Evolutionary conservation across 2,888 invertebrate species (phyloP), one percentile per base, ranked within the genome.

Genomic region (Panzeria rudis): DNA sequence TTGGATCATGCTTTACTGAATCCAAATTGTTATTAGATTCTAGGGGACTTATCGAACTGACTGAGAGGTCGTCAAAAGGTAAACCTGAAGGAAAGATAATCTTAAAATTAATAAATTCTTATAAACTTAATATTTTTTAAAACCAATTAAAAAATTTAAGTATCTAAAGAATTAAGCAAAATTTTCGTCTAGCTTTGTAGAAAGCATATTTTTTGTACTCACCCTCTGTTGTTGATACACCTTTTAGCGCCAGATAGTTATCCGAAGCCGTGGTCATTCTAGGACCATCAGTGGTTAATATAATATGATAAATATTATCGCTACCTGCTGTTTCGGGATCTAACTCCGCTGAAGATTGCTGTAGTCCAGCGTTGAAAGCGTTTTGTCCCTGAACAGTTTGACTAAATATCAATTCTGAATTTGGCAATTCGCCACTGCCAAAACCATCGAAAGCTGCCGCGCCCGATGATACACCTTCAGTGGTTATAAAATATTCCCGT

Each of bases 241-340:
- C 84, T 38, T 86, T 86, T 15, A 86, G 54, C 0, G 73, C 83
- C 15, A 82, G 62, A 76, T 84, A 86, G 35, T 79, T 83, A 41
- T 87, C 87, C 11, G 87, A 84, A 15, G 76, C 84, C 0, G 73
- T 64, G 17, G 64, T 61, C 8, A 83, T 17, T 17, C 86, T 84
- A 0, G 91, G 91, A 38, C 91, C 91, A 50, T 90, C 89, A 0
- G 91, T 91, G 13, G 90, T 90, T 35, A 90, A 88, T 29, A 91
- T 89, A 6, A 91, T 91, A 47, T 89, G 90, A 75, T 90, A 90
- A 25, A 92, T 89, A 62, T 90, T 89, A 75, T 91, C 90, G 75
- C 91, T 92, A 32, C 91, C 91, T 1, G 92, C 90, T 0, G 91
- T 90, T 0, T 91, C 91, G 0, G 91, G 90, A 20, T 92, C 92